These are phyloP conservation scores for Aleiodes testaceus DNA, from an alignment of 2,888 invertebrate genomes.

Conservation along the genomic window DNA sequence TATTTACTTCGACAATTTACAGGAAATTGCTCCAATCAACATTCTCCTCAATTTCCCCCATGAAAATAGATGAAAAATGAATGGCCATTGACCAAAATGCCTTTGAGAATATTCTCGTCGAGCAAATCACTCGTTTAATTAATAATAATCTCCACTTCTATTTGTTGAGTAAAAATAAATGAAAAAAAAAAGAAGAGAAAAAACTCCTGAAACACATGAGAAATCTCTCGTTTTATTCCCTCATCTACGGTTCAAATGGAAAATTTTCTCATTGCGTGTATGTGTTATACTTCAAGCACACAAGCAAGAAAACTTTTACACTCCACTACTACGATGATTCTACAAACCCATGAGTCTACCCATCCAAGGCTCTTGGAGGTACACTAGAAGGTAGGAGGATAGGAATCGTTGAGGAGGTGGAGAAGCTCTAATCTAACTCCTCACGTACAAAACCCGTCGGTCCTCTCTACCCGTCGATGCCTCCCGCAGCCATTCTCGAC, in stretches of 20 bases:
- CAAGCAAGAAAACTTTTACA: conserved; percentile 71
- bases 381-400: conserved; percentile 30
- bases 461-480: conserved; percentile 43
- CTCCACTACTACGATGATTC: conserved; percentile 64
- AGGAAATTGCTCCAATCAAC: neutral
- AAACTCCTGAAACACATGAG: neutral
- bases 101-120: neutral
- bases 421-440: conserved; percentile 69
- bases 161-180: neutral
- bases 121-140: neutral
- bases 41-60: neutral
- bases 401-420: conserved; percentile 46
- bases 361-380: conserved; percentile 45
- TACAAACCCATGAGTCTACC: conserved; percentile 54
- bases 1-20: conserved; percentile 18
- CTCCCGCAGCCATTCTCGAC: conserved; percentile 55
- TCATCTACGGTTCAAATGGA: conserved; percentile 20
- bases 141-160: neutral
- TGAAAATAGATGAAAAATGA: neutral
- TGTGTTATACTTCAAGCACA: conserved; percentile 54
- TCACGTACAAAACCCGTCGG: conserved; percentile 56
- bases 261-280: conserved; percentile 39
- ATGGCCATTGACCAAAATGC: no score
- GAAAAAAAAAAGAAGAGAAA: no score
- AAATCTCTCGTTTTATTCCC: conserved; percentile 25